Conservation (phyloP, 2,113 vertebrate genomes). For the Fregetta grallaria region DNA sequence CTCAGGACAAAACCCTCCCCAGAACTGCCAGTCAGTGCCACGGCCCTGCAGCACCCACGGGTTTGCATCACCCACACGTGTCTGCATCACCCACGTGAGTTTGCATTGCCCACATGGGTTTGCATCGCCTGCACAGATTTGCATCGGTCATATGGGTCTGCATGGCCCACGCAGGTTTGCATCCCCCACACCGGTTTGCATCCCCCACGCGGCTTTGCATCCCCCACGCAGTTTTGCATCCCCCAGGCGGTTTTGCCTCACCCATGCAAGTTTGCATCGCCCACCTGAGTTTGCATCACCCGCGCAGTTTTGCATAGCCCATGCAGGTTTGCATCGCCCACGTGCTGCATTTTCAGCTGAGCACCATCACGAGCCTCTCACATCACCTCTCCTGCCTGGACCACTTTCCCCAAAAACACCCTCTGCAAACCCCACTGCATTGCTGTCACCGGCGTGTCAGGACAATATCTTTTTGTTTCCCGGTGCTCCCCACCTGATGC, state of each 20-base stretch:
- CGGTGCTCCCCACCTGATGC: fast-evolving
- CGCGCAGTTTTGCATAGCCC: fast-evolving
- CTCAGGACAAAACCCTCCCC: background rate
- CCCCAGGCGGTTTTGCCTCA: fast-evolving
- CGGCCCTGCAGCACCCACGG: background rate
- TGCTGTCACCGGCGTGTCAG: fast-evolving
- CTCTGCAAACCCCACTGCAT: background rate
- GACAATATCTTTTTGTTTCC: fast-evolving
- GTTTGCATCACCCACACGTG: background rate
- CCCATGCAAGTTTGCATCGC: fast-evolving
- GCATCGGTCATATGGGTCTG: fast-evolving
- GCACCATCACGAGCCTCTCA: background rate
- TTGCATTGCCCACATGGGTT: background rate
- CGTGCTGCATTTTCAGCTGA: background rate
- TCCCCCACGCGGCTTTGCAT: fast-evolving
- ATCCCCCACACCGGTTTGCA: fast-evolving
- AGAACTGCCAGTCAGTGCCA: fast-evolving
- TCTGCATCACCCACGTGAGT: fast-evolving
- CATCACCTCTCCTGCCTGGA: background rate
- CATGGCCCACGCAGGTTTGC: fast-evolving
- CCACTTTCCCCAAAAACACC: background rate
- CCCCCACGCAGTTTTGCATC: fast-evolving
- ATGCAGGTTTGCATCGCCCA: too few species aligned
- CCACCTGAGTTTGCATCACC: fast-evolving
- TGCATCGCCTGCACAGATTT: background rate